Evolutionary conservation across 2,113 vertebrate genomes (phyloP), one percentile per base, ranked within the genome.

Genomic region (Bucco capensis): DNA sequence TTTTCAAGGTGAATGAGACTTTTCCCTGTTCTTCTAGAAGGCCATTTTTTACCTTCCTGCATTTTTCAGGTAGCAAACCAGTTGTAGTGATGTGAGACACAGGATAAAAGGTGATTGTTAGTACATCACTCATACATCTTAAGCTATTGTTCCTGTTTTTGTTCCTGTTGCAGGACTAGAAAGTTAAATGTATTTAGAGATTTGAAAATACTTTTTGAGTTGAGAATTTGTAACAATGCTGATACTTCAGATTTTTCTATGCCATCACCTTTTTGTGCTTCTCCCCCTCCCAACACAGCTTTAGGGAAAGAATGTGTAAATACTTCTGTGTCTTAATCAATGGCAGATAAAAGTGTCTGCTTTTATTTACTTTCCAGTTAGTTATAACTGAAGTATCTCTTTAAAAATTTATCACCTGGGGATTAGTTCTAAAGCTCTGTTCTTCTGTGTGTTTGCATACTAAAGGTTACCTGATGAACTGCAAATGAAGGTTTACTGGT

Each of bases 1-100:
- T 98, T 86, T 99, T 99, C 97, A 99, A 98, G 98, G 99, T 99
- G 92, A 96, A 60, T 40, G 2, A 37, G 49, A 23, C 46, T 76
- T 78, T 60, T 66, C 58, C 12, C 27, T 60, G 67, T 31, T 0
- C 1, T 38, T 71, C 84, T 19, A 74, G 61, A 69, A 30, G 17
- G 31, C 30, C 3, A 0, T 51, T 60, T 74, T 47, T 69, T 74
- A 31, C 25, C 23, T 10, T 67, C 25, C 18, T 75, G 22, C 8
- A 12, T 73, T 90, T 70, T 76, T 56, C n/a, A 78, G 60, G 19
- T 76, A 83, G 61, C 77, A 91, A 44, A 85, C 6, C 8, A 38
- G 57, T 28, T 62, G 30, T 47, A 74, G 19, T 37, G 31, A n/a
- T n/a, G 23, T 90, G 35, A 73, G 44, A 81, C 56, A 69, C 27